Evolutionary conservation across 2,888 invertebrate species (phyloP).

Genomic region (Anoncus sp.): DNA sequence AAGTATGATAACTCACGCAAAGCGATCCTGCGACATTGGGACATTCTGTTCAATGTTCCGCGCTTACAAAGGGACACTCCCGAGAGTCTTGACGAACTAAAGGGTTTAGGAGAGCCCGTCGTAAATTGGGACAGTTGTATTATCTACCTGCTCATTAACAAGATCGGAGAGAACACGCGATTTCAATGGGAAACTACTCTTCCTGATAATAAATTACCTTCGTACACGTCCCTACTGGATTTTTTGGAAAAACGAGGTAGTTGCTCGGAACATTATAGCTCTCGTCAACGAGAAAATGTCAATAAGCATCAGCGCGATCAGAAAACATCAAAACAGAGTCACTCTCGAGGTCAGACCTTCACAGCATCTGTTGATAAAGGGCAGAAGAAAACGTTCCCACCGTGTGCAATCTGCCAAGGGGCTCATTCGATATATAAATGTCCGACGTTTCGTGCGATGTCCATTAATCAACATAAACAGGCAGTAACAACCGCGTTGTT

Average conservation of each 20-base stretch:
- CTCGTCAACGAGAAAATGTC: no score
- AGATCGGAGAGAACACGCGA: conserved; percentile 21
- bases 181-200: conserved; percentile 55
- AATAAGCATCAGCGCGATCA: no score
- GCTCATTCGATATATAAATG: conserved; percentile 1
- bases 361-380: no score
- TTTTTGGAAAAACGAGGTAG: conserved; percentile 52
- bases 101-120: conserved; percentile 26
- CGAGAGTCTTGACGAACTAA: conserved; percentile 42
- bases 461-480: background rate
- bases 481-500: background rate
- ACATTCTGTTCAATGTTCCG: conserved; percentile 23
- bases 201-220: conserved; percentile 48
- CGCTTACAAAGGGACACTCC: conserved; percentile 32
- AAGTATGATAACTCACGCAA: conserved; percentile 60
- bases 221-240: conserved; percentile 34
- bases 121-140: conserved; percentile 37
- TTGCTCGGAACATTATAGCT: no score
- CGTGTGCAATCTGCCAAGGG: background rate
- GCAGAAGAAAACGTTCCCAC: no score
- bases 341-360: no score
- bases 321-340: no score
- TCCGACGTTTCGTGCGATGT: background rate
- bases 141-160: conserved; percentile 16
- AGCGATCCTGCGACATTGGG: conserved; percentile 57